phyloP scores from a whole-genome alignment of 1,140 invertebrate genomes.

The Hycleus cichorii region DNA sequence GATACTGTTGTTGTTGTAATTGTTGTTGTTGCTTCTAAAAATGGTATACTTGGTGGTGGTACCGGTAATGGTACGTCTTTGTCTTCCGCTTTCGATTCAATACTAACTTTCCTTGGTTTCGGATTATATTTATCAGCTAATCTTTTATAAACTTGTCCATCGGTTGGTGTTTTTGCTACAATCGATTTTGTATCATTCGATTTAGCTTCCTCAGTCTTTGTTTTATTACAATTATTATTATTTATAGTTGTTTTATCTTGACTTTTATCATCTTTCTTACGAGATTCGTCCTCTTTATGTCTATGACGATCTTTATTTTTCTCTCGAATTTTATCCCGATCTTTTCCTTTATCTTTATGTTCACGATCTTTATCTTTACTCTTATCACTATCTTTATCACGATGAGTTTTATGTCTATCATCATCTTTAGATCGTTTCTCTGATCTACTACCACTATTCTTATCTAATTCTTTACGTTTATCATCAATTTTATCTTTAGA shows the following conservation, averaged over 20 bases:
- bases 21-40: slow-evolving; percentile 1
- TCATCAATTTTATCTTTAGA: slow-evolving; percentile 13
- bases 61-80: slow-evolving; percentile 24
- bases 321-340: slow-evolving; percentile 4
- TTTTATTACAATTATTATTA: slow-evolving; percentile 40
- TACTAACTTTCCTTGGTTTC: slow-evolving; percentile 24
- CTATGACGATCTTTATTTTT: slow-evolving; percentile 8
- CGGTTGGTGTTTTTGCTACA: neutral
- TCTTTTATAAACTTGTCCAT: slow-evolving; percentile 18
- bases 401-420: slow-evolving; percentile 10
- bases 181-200: neutral
- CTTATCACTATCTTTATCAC: too few relatives aligned
- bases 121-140: slow-evolving; percentile 37
- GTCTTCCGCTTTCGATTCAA: slow-evolving; percentile 16
- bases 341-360: neutral
- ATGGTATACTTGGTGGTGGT: slow-evolving; percentile 10
- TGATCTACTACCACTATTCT: slow-evolving; percentile 21
- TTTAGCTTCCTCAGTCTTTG: slow-evolving; percentile 14
- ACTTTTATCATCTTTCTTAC: neutral
- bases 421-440: slow-evolving; percentile 44
- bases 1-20: too few relatives aligned
- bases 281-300: neutral
- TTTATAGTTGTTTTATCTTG: slow-evolving; percentile 27
- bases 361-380: too few relatives aligned
- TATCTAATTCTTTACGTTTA: slow-evolving; percentile 29